A percentile compares a stretch with the other conserved stretches of the same genome.
Conservation (phyloP, 92 coral and sea anemone species). For the Anthopleura xanthogrammica region DNA sequence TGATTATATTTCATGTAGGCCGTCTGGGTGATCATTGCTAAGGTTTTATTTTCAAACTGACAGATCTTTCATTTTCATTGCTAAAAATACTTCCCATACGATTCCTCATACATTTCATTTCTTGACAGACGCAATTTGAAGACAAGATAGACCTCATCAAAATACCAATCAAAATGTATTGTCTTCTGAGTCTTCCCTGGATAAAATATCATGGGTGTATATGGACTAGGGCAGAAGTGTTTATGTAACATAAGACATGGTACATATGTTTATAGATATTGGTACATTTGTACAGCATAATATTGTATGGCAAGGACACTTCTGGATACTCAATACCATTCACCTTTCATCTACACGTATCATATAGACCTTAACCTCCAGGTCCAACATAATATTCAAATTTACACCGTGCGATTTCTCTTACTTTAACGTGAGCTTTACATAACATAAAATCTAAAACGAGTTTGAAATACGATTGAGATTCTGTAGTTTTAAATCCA, state of each 20-base stretch:
- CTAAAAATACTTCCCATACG: background rate
- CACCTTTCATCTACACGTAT: background rate
- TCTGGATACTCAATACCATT: conserved; percentile 5
- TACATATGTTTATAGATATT: background rate
- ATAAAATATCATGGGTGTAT: conserved; percentile 5
- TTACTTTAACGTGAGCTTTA: background rate
- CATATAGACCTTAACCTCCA: conserved; percentile 6
- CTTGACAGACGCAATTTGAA: background rate
- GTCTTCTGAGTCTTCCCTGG: background rate
- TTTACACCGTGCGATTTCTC: background rate
- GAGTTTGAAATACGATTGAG: background rate
- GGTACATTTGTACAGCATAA: conserved; percentile 16
- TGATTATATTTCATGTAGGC: background rate
- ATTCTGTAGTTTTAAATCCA: background rate
- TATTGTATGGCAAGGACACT: background rate
- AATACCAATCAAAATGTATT: conserved; percentile 5
- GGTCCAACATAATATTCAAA: background rate
- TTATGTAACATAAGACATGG: background rate
- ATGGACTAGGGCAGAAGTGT: background rate
- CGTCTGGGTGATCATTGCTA: background rate
- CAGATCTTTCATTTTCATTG: background rate
- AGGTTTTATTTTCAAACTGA: background rate
- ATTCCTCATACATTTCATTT: background rate
- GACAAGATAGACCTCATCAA: background rate
- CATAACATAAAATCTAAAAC: background rate